Evolutionary conservation across 2,113 vertebrate species (phyloP).

Genomic region (Pelusios castaneus): DNA sequence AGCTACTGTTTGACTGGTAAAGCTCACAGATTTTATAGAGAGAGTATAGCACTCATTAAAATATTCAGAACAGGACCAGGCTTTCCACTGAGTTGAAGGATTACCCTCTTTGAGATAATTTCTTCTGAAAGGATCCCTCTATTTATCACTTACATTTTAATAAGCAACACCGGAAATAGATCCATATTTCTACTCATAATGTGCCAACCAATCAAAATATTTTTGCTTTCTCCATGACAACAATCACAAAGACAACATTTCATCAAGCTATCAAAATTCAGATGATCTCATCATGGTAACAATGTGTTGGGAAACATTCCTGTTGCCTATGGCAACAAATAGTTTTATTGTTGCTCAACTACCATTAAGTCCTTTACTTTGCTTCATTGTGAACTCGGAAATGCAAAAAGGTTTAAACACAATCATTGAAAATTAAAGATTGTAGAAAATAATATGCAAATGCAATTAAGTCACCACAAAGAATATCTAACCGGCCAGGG

Average conservation of each 20-base stretch:
- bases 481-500: slow-evolving; percentile 28
- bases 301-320: slow-evolving; percentile 25
- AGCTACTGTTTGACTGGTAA: neutral
- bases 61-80: neutral
- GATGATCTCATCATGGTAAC: slow-evolving; percentile 27
- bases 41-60: neutral
- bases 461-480: neutral
- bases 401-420: slow-evolving; percentile 15
- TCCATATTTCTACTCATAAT: neutral
- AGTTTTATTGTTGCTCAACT: slow-evolving; percentile 17
- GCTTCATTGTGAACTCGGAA: neutral
- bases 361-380: neutral
- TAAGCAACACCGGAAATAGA: slow-evolving; percentile 8
- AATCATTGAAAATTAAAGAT: slow-evolving; percentile 22
- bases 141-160: neutral
- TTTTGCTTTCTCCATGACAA: slow-evolving; percentile 41
- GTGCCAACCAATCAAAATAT: slow-evolving; percentile 54
- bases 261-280: slow-evolving; percentile 50
- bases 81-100: neutral
- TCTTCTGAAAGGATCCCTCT: neutral
- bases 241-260: slow-evolving; percentile 4
- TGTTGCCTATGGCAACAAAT: slow-evolving; percentile 50
- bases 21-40: neutral
- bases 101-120: neutral
- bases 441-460: slow-evolving; percentile 17